Evolutionary conservation across 2,797 vertebrate species (phyloP).

Genomic region (Arvicola amphibius): DNA sequence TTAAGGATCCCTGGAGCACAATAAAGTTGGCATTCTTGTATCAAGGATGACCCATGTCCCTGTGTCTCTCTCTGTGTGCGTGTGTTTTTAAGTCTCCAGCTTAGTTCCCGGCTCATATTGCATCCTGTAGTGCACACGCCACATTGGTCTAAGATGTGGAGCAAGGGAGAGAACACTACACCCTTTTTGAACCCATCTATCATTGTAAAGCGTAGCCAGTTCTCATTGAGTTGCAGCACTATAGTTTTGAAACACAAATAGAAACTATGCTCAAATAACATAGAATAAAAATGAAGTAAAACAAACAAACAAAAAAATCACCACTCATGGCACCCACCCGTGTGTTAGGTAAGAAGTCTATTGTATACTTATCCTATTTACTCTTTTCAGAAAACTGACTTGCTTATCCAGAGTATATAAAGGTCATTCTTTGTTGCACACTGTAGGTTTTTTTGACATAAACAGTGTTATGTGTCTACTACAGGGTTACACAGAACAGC

Average conservation of each 20-base stretch:
- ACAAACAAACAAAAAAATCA: neutral
- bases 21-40: too few relatives aligned
- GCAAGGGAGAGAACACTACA: neutral
- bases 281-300: constrained; percentile 41
- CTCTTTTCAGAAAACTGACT: neutral
- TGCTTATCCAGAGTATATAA: neutral
- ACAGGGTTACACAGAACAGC: neutral
- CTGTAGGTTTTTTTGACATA: neutral
- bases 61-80: too few relatives aligned
- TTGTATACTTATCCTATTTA: neutral
- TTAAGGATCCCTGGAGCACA: too few relatives aligned
- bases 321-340: neutral
- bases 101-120: too few relatives aligned
- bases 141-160: neutral
- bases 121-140: too few relatives aligned
- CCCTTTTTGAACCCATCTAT: neutral
- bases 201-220: neutral
- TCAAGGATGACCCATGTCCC: too few relatives aligned
- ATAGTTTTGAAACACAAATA: neutral
- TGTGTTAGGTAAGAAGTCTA: neutral
- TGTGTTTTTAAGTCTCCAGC: too few relatives aligned
- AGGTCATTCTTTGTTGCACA: neutral
- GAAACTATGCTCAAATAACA: constrained; percentile 24
- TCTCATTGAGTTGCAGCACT: constrained; percentile 34
- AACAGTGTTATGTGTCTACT: neutral